A percentile compares a stretch with the other conserved stretches of the same genome.
Conservation (phyloP, 2,113 vertebrate genomes). For the Epinephelus lanceolatus region DNA sequence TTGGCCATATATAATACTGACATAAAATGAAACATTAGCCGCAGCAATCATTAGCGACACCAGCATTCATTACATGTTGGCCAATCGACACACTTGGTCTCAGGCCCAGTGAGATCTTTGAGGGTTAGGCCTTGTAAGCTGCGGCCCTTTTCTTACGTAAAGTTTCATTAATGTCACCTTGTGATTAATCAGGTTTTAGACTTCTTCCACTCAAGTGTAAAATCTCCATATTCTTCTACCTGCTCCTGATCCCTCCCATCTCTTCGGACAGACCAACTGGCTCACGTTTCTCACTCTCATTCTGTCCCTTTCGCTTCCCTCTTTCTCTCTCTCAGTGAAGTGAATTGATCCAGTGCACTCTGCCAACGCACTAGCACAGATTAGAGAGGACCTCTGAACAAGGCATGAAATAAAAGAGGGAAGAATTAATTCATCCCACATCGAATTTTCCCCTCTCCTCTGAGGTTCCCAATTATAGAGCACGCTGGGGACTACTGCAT, state of each 20-base stretch:
- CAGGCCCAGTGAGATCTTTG: conserved; percentile 18
- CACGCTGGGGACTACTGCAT: conserved; percentile 42
- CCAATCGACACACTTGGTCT: background rate
- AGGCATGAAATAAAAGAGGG: conserved; percentile 60
- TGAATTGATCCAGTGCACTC: conserved; percentile 74
- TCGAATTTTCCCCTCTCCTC: conserved; percentile 67
- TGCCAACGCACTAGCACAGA: conserved; percentile 74
- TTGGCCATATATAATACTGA: background rate
- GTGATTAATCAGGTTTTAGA: conserved; percentile 34
- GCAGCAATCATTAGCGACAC: conserved; percentile 26
- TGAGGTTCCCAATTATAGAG: conserved; percentile 75
- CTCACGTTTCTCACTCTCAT: conserved; percentile 13
- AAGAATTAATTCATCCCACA: conserved; percentile 74
- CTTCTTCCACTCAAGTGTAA: background rate
- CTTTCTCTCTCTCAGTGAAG: conserved; percentile 22
- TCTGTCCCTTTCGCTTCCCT: background rate
- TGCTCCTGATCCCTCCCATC: background rate
- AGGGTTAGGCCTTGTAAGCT: background rate
- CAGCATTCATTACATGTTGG: conserved; percentile 9
- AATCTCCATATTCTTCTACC: conserved; percentile 2
- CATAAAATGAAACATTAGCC: conserved; percentile 30
- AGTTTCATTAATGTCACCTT: background rate
- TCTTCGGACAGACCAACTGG: background rate
- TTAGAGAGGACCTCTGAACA: conserved; percentile 72
- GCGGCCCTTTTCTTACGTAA: background rate